These are phyloP conservation scores for Parnassius smintheus DNA, from an alignment of 2,888 invertebrate genomes.

Conservation along the genomic window DNA sequence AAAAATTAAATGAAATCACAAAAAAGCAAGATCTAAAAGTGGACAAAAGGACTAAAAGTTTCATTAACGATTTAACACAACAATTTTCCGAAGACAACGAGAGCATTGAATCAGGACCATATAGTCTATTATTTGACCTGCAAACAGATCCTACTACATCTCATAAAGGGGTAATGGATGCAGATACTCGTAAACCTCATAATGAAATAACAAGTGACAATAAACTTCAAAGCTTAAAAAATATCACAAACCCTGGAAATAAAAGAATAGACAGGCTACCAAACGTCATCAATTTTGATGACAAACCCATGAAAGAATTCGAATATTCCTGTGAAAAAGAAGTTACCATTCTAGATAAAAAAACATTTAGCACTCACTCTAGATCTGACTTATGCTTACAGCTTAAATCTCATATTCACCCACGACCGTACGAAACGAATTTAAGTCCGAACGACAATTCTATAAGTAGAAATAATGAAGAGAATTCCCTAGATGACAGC, in stretches of 20 bases:
- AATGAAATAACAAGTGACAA: constrained; percentile 35
- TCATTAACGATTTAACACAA: constrained; percentile 70
- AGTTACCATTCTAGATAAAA: constrained; percentile 53
- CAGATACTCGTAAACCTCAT: constrained; percentile 52
- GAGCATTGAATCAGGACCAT: constrained; percentile 80
- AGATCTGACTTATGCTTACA: constrained; percentile 73
- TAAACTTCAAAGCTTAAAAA: constrained; percentile 43
- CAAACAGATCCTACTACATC: constrained; percentile 65
- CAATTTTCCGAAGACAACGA: constrained; percentile 69
- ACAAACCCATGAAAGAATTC: constrained; percentile 72
- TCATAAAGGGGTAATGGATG: constrained; percentile 43
- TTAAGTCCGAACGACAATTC: constrained; percentile 74
- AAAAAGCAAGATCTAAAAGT: constrained; percentile 69
- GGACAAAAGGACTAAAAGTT: constrained; percentile 66
- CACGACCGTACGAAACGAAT: constrained; percentile 62
- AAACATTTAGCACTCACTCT: constrained; percentile 65
- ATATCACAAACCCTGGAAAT: constrained; percentile 45
- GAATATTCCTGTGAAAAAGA: constrained; percentile 76
- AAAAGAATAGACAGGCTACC: constrained; percentile 65
- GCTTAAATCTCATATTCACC: constrained; percentile 62
- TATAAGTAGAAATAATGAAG: constrained; percentile 81
- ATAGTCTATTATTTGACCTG: constrained; percentile 81
- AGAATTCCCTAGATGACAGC: constrained; percentile 92
- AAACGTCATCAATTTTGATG: constrained; percentile 72
- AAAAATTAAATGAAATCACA: constrained; percentile 71